These are phyloP conservation scores for Polia nebulosa DNA, from an alignment of 2,888 invertebrate genomes.

Conservation along the genomic window DNA sequence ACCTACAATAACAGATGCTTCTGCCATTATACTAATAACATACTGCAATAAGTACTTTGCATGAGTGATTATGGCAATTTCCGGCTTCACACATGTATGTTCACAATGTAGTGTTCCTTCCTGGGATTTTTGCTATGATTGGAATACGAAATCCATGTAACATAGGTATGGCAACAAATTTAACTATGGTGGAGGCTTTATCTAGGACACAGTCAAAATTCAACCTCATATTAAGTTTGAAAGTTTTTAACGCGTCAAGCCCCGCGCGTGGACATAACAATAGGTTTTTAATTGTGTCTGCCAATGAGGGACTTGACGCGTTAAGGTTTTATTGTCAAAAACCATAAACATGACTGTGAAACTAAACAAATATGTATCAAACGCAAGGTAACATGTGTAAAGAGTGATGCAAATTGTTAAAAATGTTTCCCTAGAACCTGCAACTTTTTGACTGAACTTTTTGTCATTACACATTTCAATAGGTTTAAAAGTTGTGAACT, in stretches of 20 bases:
- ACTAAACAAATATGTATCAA: no score
- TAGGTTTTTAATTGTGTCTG: no score
- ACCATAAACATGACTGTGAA: no score
- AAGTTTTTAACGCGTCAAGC: no score
- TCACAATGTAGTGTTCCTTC: not conserved
- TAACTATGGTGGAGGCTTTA: not conserved
- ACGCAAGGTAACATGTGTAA: no score
- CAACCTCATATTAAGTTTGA: no score
- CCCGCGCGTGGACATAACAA: no score
- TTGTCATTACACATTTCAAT: not conserved
- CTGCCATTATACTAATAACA: not conserved
- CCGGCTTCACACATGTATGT: not conserved
- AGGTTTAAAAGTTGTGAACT: not conserved
- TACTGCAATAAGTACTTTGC: not conserved
- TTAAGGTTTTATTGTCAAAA: no score
- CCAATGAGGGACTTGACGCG: no score
- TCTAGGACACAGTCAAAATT: no score
- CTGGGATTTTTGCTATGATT: not conserved
- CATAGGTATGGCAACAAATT: not conserved
- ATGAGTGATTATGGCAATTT: constrained; percentile 20
- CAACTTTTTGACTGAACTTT: not conserved
- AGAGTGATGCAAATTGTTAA: not conserved
- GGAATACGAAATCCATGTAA: not conserved
- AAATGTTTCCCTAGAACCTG: not conserved
- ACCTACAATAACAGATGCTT: not conserved